These are phyloP conservation scores for Caretta caretta DNA, from an alignment of 2,113 vertebrate species.

Conservation along the genomic window DNA sequence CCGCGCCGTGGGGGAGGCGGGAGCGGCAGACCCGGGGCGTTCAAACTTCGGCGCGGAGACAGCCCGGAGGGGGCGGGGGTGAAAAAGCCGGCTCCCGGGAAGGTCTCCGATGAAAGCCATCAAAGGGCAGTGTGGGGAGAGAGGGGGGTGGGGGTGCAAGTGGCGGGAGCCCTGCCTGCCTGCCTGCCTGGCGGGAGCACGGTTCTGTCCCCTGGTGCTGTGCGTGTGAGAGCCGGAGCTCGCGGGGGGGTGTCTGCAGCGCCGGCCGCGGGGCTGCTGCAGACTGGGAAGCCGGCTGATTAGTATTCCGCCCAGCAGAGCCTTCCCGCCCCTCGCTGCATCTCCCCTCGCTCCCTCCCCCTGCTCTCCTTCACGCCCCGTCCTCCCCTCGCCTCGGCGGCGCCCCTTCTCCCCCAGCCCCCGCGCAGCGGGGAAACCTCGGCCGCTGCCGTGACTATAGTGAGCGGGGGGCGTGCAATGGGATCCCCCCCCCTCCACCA, in stretches of 20 bases:
- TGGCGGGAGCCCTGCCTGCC: too few species aligned
- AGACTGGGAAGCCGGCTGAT: slow-evolving; percentile 53
- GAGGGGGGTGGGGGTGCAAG: background rate
- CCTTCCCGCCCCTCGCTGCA: slow-evolving; percentile 46
- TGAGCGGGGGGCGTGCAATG: background rate
- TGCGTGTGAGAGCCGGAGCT: background rate
- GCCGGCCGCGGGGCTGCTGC: slow-evolving; percentile 32
- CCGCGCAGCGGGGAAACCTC: background rate
- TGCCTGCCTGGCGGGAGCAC: background rate
- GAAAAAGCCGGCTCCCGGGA: background rate
- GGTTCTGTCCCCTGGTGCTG: background rate
- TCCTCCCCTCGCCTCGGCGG: background rate
- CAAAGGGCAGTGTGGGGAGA: background rate
- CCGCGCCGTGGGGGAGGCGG: background rate
- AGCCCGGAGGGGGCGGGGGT: slow-evolving; percentile 38
- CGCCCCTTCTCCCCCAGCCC: background rate
- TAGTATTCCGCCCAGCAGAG: slow-evolving; percentile 63
- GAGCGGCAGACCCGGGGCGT: background rate
- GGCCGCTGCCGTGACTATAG: background rate
- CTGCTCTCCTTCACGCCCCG: background rate
- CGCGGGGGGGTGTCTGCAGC: background rate
- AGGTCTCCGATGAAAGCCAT: slow-evolving; percentile 39
- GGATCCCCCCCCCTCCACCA: background rate
- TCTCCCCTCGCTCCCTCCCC: background rate
- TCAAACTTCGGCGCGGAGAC: slow-evolving; percentile 40